Percentiles rank a stretch among this genome's conserved stretches.
These are phyloP conservation scores for Xyliphius kryptos DNA, from an alignment of 2,113 vertebrate genomes.

Conservation along the genomic window DNA sequence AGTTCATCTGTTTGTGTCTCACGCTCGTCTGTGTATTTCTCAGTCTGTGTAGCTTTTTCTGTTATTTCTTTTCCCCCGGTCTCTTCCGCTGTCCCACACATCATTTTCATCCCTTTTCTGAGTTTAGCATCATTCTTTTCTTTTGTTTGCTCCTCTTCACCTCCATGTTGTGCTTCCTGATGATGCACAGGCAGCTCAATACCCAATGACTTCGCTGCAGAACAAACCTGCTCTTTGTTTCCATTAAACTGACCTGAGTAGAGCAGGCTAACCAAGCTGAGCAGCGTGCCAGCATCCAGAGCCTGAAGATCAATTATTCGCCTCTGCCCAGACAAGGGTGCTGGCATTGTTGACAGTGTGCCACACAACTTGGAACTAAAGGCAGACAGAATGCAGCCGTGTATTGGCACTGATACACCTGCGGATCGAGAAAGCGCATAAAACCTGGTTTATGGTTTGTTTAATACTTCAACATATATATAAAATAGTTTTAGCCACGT, in stretches of 20 bases:
- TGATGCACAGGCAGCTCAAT: slow-evolving; percentile 64
- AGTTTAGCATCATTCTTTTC: not conserved
- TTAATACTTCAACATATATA: too few species aligned
- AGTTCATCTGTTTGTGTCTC: too few species aligned
- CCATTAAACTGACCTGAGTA: slow-evolving; percentile 76
- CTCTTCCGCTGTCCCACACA: too few species aligned
- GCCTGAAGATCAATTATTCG: slow-evolving; percentile 67
- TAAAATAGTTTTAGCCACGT: too few species aligned
- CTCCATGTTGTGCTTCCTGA: slow-evolving; percentile 20
- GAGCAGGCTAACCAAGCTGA: slow-evolving; percentile 73
- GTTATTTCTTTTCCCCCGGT: too few species aligned
- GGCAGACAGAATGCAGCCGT: slow-evolving; percentile 78
- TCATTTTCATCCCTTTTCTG: too few species aligned
- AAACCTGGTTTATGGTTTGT: too few species aligned
- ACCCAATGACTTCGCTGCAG: slow-evolving; percentile 72
- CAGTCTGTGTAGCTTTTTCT: too few species aligned
- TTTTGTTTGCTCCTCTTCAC: not conserved
- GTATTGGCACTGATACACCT: slow-evolving; percentile 75
- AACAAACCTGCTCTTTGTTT: slow-evolving; percentile 72
- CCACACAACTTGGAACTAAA: slow-evolving; percentile 78
- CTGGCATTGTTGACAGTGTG: slow-evolving; percentile 52
- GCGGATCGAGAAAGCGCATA: slow-evolving; percentile 20
- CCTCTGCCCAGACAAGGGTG: slow-evolving; percentile 47
- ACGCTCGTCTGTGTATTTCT: too few species aligned
- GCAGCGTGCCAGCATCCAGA: slow-evolving; percentile 64